Base-by-base conservation (phyloP, 2,113 vertebrate species). In the Heterocephalus glaber region DNA sequence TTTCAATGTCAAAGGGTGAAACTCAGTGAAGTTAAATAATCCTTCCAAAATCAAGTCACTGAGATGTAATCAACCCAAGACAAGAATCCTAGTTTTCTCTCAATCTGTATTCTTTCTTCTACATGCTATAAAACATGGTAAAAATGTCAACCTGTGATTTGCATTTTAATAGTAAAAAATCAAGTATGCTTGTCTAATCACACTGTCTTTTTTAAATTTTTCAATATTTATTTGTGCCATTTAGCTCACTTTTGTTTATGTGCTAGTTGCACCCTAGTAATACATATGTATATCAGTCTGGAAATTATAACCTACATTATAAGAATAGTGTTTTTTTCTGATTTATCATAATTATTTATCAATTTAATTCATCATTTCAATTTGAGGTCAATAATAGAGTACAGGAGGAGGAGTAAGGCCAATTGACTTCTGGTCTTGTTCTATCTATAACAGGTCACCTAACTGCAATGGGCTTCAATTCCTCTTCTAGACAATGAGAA, bases 311-410 rank as follows among this genome's bases (percentile, higher is more conserved):
- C 35, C 56, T 61, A 35, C 58, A 47, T 80, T 72, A 56, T 66
- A 38, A 84, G 11, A 84, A 84, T 3, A 54, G 10, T 54, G 10
- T 26, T 11, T 44, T 82, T 89, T 94, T 85, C n/a, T 96, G 33
- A 61, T 8, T 56, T 68, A 49, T 92, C 28, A 47, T 24, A 81
- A 86, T 54, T 90, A 2, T 89, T 76, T 58, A 52, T 77, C 19
- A 77, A 44, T 86, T 76, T 77, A 96, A 41, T 63, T 96, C 22
- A n/a, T 77, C 58, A 79, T 61, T 72, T 77, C n/a, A 58, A 70
- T 28, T 4, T 84, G 56, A 77, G 26, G 17, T 82, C 54, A 85
- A 66, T 68, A 58, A 85, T 2, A 74, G 47, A 68, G 35, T 44
- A 82, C 52, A 65, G 9, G 19, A 8, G 38, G 35, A 28, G 49